Base-by-base conservation (phyloP, 2,888 invertebrate species). In the Morpho achilles region DNA sequence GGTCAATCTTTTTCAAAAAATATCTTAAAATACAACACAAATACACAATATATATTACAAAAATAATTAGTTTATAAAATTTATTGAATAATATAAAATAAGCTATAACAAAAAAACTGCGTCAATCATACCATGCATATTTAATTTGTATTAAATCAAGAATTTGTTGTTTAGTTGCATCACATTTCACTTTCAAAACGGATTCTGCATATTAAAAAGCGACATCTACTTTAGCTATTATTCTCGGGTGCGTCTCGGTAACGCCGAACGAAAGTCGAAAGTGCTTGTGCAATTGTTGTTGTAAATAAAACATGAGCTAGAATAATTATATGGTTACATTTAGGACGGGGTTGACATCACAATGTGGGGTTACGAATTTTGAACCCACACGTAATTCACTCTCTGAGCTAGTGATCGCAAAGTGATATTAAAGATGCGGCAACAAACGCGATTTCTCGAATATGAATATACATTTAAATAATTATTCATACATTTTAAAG, bases 251-350 rank as follows among this genome's bases (percentile, higher is more conserved):
- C 16, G 45, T 50, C 16, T 45, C 49, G 49, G 45, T 53, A 52
- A 58, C 44, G 50, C 23, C 47, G 55, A 50, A 56, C 53, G 60
- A 64, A 64, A 64, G 60, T 64, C 42, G 64, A 64, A 64, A 64
- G 62, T 62, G 51, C 60, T 64, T 58, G 62, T 58, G 60, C 62
- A 63, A 60, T 62, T 58, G 45, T 53, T 54, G 51, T 54, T 47
- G 66, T 66, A 59, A 63, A 67, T 63, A 64, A 64, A 58, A 67
- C 67, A 67, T 67, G 67, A 67, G 61, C 52, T 40, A 48, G 41
- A 48, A 53, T 64, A 55, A 58, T 41, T 45, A 53, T 46, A 16
- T 51, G 50, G 53, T 51, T 55, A 56, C 56, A 58, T 55, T 52
- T 56, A 53, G 45, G 50, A 57, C 57, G 60, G 61, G 61, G 54